Base-by-base conservation (phyloP, 2,113 vertebrate genomes). In the Halichoerus grypus region DNA sequence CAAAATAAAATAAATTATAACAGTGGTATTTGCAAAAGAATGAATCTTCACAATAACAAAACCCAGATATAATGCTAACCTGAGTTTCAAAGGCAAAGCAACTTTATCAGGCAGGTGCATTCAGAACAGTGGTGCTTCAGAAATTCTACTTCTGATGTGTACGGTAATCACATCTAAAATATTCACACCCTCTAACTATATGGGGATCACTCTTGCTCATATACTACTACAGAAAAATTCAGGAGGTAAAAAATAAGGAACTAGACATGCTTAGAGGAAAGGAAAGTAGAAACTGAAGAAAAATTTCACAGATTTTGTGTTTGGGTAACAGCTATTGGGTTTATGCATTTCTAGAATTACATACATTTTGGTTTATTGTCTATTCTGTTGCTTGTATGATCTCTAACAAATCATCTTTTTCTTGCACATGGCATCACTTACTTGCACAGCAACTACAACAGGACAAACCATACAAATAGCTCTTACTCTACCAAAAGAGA, bases 1-100 rank as follows among this genome's bases (percentile, higher is more conserved):
- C 65, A 79, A 53, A 89, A 87, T 39, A 94, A 95, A 91, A 94
- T 72, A 85, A 85, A 46, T 31, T 88, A 4, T 76, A 97, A 59
- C 19, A 57, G 18, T 79, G 49, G 22, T 86, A 69, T 92, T n/a
- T 92, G 76, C 19, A 87, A 83, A 96, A 79, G 39, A 93, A 63
- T 82, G 33, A 94, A 31, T 86, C 72, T 82, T 82, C 46, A 55
- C 7, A 95, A n/a, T 36, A 86, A 72, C 24, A 76, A 92, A 96
- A 82, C 13, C 15, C 21, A 92, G 79, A 95, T 46, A 82, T 7
- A 61, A 84, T 5, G 24, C 53, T 46, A 87, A 19, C 55, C 7
- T 16, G 71, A 57, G 12, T 61, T 86, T 57, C 79, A 94, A 95
- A 95, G 79, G 76, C 39, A 89, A 81, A 76, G 12, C n/a, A 97